Base-by-base conservation (phyloP, 2,113 vertebrate genomes). In the Syngnathus typhle region DNA sequence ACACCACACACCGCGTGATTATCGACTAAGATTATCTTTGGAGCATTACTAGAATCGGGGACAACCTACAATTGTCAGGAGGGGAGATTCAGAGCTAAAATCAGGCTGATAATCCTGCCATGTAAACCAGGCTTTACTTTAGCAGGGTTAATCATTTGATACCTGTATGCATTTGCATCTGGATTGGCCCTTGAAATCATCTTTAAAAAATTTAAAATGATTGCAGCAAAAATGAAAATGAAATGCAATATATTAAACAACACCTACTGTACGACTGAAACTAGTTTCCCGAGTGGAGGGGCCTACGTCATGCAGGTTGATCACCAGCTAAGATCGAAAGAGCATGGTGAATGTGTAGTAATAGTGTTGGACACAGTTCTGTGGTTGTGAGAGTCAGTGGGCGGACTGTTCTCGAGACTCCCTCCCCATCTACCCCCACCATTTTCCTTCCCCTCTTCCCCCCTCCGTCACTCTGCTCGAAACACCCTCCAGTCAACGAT, bases 371-470 rank as follows among this genome's bases (percentile, higher is more conserved):
- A 58, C 55, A 58, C 27, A 36, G 55, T 58, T 58, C 27, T 58
- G 27, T 58, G 55, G 55, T 58, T 60, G 68, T 56, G 69, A 23
- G 27, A 39, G 76, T 7, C 47, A 27, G 76, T 44, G 63, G 69
- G 77, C 63, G 77, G 63, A 63, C 65, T 39, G 41, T n/a, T 32
- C 38, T 44, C n/a, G 7, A 1, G 51, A 41, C 58, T n/a, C 47
- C 10, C 7, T 56, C 59, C 49, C 13, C 36, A 18, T 15, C 39
- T 39, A 13, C 27, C 27, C 27, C 27, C 18, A 46, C 21, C 27
- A 27, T 2, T 27, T 56, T 5, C n/a, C 38, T 21, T 36, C 46
- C 21, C 6, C n/a, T 43, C 38, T 18, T 12, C n/a, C 37, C 16
- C 21, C 67, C 7, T 7, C 27, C 6, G 12, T 47, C 67, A 64